Percentiles rank a stretch among this genome's conserved stretches.
These are phyloP conservation scores for Cephus nigrinus DNA, from an alignment of 2,888 invertebrate genomes.

Conservation along the genomic window DNA sequence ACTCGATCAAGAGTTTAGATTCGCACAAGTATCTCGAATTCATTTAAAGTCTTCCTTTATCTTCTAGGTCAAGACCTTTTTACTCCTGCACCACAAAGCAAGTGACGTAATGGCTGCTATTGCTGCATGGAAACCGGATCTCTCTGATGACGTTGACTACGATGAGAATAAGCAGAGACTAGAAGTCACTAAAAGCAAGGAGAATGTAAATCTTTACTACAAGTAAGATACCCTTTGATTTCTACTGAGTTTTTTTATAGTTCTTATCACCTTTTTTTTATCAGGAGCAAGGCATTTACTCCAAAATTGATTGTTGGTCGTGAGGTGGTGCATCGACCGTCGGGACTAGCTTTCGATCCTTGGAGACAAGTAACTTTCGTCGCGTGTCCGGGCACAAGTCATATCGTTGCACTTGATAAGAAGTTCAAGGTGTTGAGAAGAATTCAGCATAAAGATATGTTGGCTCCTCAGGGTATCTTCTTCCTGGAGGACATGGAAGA, in stretches of 20 bases:
- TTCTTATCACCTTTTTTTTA: not conserved
- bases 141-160: constrained; percentile 20
- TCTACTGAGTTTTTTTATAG: not conserved
- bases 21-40: not conserved
- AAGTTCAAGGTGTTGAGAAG: constrained; percentile 69
- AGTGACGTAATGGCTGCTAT: constrained; percentile 67
- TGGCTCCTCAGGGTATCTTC: constrained; percentile 73
- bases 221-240: not conserved
- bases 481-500: constrained; percentile 71
- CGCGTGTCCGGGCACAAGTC: constrained; percentile 76
- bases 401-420: constrained; percentile 68
- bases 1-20: not conserved
- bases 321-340: constrained; percentile 72
- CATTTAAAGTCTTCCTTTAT: not conserved
- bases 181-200: constrained; percentile 8
- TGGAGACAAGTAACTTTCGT: constrained; percentile 73
- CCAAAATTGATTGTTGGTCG: constrained; percentile 70
- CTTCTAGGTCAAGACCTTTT: constrained; percentile 69
- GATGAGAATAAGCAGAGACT: constrained; percentile 13
- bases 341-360: constrained; percentile 75
- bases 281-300: constrained; percentile 69
- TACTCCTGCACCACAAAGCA: constrained; percentile 71
- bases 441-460: constrained; percentile 70
- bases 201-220: constrained; percentile 10
- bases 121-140: constrained; percentile 34